A percentile compares a stretch with the other conserved stretches of the same genome.
These are phyloP conservation scores for Sinelater perroti DNA, from an alignment of 2,888 invertebrate species.

Conservation along the genomic window DNA sequence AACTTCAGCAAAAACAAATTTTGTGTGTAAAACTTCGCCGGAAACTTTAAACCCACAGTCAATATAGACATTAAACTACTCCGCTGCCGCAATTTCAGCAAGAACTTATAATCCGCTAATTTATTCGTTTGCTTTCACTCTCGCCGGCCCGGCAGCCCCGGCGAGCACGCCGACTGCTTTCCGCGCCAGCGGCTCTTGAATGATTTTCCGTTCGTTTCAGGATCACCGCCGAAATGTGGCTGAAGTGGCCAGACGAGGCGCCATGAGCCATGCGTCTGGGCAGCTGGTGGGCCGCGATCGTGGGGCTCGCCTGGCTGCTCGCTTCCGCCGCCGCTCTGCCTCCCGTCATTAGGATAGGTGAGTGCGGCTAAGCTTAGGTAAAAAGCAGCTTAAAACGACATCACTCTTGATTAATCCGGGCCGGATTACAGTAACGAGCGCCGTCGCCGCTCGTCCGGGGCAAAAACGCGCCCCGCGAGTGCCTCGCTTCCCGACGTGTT, in stretches of 20 bases:
- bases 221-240: conserved; percentile 28
- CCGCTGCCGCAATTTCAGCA: no score
- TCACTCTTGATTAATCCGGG: background rate
- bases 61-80: no score
- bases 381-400: background rate
- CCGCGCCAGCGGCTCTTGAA: no score
- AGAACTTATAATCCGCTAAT: no score
- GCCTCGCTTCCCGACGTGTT: background rate
- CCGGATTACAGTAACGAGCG: background rate
- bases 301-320: conserved; percentile 54
- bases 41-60: no score
- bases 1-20: no score
- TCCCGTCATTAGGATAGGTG: conserved; percentile 59
- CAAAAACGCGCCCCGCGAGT: background rate
- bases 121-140: no score
- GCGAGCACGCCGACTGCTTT: no score
- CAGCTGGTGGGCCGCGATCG: conserved; percentile 55
- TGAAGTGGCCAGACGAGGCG: conserved; percentile 41
- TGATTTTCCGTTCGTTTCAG: background rate
- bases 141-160: no score
- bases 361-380: background rate
- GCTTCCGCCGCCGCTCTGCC: conserved; percentile 54
- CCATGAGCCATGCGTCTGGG: conserved; percentile 57
- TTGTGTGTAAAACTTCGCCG: no score
- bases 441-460: background rate